Evolutionary conservation across 2,888 invertebrate genomes (phyloP), one percentile per base, ranked within the genome.

Genomic region (Gryllus longicercus): DNA sequence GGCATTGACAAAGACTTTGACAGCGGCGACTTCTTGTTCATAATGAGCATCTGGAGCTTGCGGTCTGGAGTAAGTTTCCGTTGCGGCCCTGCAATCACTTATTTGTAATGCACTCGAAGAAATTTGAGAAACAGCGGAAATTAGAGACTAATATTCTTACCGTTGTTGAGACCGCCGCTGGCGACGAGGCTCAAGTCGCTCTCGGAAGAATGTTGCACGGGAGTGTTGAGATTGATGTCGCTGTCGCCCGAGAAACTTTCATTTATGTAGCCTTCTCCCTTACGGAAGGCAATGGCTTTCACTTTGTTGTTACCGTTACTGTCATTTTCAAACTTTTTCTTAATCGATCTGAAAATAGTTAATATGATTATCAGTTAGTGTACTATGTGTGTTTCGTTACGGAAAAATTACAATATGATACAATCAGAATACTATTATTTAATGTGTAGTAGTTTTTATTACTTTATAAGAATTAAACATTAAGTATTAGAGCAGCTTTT

Each of bases 1-100:
- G 96, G 95, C 92, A 96, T 92, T 0, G 95, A 95, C 21, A 92
- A 88, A 1, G 95, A 94, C 86, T 95, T 95, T 85, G 94, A 94
- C 77, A 95, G 86, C 0, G 93, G 92, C 12, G 91, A 90, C 83
- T 89, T 91, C 77, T 87, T 86, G 0, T 89, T 89, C 1, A 91
- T 87, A 50, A 92, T 84, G 51, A 91, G 85, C 78, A 88, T 89
- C 80, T 89, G 89, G 8, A 91, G 84, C 83, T 88, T 89, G 80
- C 87, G 88, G 79, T 91, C 90, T 1, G 88, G 87, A 1, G 88
- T 86, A 51, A 87, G 83, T 84, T 87, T 88, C 75, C 86, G 84
- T 18, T 83, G 83, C n/a, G 81, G 63, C n/a, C 63, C 63, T 63
- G 63, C 0, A 63, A 63, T 4, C 5, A n/a, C n/a, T 63, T 11